Base-by-base conservation (phyloP, 2,888 invertebrate genomes). In the Ctena decussata region DNA sequence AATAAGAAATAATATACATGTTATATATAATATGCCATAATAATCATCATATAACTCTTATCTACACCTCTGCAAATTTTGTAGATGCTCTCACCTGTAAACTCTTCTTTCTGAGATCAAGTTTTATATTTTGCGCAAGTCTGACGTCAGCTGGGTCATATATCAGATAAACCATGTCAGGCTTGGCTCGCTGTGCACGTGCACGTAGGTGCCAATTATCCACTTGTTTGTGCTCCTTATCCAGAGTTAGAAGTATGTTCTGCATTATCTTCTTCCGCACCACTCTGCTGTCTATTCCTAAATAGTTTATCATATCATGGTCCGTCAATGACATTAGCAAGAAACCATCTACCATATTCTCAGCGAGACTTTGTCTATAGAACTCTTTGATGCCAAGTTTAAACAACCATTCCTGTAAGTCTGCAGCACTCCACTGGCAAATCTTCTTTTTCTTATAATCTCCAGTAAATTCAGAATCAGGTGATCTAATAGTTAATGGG, bases 361-460 rank as follows among this genome's bases (percentile, higher is more conserved):
- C 95, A 5, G 95, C 95, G 44, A 95, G 78, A 77, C 93, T 94
- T 85, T 95, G 95, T 8, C 95, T 86, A 82, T 95, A 95, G 77
- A 95, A 95, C 83, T 95, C 95, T 78, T 95, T 95, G 69, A 95
- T 93, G 30, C 95, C 95, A 5, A 95, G 89, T 57, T 93, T 93
- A 77, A 92, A 94, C 46, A 95, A 87, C 95, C 95, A 95, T 83
- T 95, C 95, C 84, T 95, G 95, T n/a, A 95, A 86, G 80, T 95
- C 95, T 73, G 85, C 86, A 11, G 92, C 91, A 80, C 86, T 92
- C 95, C 95, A 95, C 76, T 94, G 93, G 78, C 94, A 94, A 18
- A 95, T 93, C 85, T 94, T 95, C 86, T 94, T 95, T 76, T 91
- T 92, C 80, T 91, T 93, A 83, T 93, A 95, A 73, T 94, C 93